Percentiles rank a stretch among this genome's conserved stretches.
These are phyloP conservation scores for Loris lydekkerianus DNA, from an alignment of 2,797 vertebrate genomes.

Conservation along the genomic window DNA sequence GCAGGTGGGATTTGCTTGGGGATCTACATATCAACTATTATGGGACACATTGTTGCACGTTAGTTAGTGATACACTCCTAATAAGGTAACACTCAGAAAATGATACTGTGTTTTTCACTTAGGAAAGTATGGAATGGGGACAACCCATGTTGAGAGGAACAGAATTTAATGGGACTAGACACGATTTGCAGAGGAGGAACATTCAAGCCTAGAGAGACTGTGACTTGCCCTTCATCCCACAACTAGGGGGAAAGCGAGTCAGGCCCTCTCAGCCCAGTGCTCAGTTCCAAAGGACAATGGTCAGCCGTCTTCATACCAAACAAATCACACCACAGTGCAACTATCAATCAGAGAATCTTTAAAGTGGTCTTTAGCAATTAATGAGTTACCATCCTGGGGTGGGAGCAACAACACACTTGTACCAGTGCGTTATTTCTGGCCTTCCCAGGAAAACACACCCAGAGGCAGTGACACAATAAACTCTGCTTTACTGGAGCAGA, in stretches of 20 bases:
- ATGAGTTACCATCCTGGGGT: constrained; percentile 27
- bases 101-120: not conserved
- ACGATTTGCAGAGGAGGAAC: not conserved
- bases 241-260: not conserved
- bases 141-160: not conserved
- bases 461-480: constrained; percentile 72
- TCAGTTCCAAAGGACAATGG: not conserved
- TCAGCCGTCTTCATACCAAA: not conserved
- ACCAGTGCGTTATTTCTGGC: constrained; percentile 73
- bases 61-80: not conserved
- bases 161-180: not conserved
- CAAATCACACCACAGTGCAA: not conserved
- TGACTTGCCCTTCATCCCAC: not conserved
- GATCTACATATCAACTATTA: not conserved
- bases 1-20: not conserved
- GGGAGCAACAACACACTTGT: not conserved
- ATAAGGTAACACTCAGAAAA: not conserved
- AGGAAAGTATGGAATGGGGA: not conserved
- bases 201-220: not conserved
- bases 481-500: constrained; percentile 63
- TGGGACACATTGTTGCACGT: not conserved
- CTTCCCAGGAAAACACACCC: constrained; percentile 80
- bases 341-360: constrained; percentile 35
- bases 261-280: not conserved
- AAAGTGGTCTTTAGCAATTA: constrained; percentile 21